Evolutionary conservation across 1,140 invertebrate genomes (phyloP), one percentile per base, ranked within the genome.

Genomic region (Chionoecetes opilio): DNA sequence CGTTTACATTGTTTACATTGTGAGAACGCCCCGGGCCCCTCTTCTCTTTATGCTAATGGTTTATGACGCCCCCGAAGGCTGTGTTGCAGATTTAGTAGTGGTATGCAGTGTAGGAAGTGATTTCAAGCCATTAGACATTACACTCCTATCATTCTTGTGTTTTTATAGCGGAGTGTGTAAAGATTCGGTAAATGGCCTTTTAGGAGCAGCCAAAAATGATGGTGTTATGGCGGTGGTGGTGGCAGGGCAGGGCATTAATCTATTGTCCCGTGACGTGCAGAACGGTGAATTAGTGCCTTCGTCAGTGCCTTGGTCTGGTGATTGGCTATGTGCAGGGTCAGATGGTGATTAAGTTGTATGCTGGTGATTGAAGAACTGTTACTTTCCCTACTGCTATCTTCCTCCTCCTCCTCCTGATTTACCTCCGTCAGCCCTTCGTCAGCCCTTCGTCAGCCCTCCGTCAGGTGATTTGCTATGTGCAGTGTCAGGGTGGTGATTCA

Each of bases 41-140:
- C n/a, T n/a, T n/a, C n/a, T n/a, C 63, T 75, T 75, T 75, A 75
- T 75, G 63, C 63, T 75, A 75, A 75, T 75, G 63, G 63, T 26
- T 75, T 75, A 75, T 75, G 63, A 75, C 63, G 63, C 63, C 63
- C n/a, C 63, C 5, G n/a, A n/a, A n/a, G 63, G 63, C 6, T 75
- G 63, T n/a, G 63, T 5, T 75, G 26, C 63, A 75, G 63, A 75
- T n/a, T n/a, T 26, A n/a, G n/a, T n/a, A n/a, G n/a, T n/a, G n/a
- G n/a, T n/a, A n/a, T n/a, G n/a, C n/a, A n/a, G n/a, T n/a, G 21
- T 75, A 5, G 21, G 0, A 75, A 75, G 63, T 75, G 63, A 75
- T 75, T 75, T 75, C 0, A 75, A 2, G n/a, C 63, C 63, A 75
- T 75, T 75, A 2, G n/a, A 17, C 63, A 75, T 75, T 75, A 75